Percentiles rank a stretch among this genome's conserved stretches.
These are phyloP conservation scores for Sebastiscus albofasciatus DNA, from an alignment of 2,797 vertebrate species.

Conservation along the genomic window DNA sequence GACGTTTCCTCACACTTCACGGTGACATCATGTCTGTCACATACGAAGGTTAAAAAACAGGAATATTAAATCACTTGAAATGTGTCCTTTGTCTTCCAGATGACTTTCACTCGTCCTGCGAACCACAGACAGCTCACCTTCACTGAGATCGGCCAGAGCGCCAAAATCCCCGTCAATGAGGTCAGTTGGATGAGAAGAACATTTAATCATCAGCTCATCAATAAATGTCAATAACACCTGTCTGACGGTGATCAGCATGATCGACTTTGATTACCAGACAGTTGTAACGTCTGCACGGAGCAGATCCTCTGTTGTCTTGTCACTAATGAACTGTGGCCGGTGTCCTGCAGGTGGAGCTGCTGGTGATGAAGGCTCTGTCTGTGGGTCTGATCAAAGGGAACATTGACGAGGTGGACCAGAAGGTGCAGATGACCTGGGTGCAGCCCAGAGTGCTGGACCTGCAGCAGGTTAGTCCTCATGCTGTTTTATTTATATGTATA, in stretches of 20 bases:
- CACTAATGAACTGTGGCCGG: neutral
- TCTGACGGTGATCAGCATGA: neutral
- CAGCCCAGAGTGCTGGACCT: conserved; percentile 95
- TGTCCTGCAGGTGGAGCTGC: conserved; percentile 90
- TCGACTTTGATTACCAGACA: neutral
- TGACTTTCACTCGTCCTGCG: conserved; percentile 98
- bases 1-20: neutral
- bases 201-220: neutral
- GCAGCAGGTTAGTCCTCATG: conserved; percentile 86
- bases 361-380: conserved; percentile 98
- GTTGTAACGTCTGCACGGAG: neutral
- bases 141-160: conserved; percentile 93
- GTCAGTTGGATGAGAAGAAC: conserved; percentile 64
- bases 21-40: neutral
- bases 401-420: conserved; percentile 96
- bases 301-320: neutral
- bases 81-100: conserved; percentile 78
- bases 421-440: conserved; percentile 99
- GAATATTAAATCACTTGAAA: neutral
- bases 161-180: conserved; percentile 94
- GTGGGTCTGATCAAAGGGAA: conserved; percentile 95
- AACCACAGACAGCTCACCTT: conserved; percentile 97
- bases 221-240: neutral
- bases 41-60: neutral
- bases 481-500: neutral